Evolutionary conservation across 2,113 vertebrate species (phyloP).

Genomic region (Pluvialis apricaria): DNA sequence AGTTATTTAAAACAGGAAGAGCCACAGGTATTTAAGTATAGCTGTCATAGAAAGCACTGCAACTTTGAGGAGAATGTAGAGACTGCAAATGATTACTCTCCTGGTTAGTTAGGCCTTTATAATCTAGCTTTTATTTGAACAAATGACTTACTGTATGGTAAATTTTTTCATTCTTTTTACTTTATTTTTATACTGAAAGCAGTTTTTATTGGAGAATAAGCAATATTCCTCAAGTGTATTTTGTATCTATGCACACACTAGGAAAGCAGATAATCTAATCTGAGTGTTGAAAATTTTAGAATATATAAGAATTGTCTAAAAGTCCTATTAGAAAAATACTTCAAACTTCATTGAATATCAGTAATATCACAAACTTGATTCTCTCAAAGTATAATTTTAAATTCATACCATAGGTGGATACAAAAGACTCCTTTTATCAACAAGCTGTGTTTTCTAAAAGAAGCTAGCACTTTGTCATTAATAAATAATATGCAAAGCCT

Average conservation of each 20-base stretch:
- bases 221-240: slow-evolving; percentile 13
- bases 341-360: background rate
- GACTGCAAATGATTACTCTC: background rate
- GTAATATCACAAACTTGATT: background rate
- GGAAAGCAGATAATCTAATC: background rate
- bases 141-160: background rate
- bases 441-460: background rate
- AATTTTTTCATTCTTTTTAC: background rate
- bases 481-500: background rate
- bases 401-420: background rate
- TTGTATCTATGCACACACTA: background rate
- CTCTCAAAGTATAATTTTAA: background rate
- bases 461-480: background rate
- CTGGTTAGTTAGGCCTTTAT: background rate
- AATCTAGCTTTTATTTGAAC: background rate
- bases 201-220: slow-evolving; percentile 34
- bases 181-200: slow-evolving; percentile 21
- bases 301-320: background rate
- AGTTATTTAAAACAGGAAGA: background rate
- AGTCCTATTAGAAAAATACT: background rate
- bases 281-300: background rate
- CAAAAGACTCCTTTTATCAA: background rate
- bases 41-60: background rate
- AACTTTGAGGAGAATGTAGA: background rate
- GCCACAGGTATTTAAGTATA: background rate